Evolutionary conservation across 2,888 invertebrate species (phyloP).

Genomic region (Enchytraeus crypticus): DNA sequence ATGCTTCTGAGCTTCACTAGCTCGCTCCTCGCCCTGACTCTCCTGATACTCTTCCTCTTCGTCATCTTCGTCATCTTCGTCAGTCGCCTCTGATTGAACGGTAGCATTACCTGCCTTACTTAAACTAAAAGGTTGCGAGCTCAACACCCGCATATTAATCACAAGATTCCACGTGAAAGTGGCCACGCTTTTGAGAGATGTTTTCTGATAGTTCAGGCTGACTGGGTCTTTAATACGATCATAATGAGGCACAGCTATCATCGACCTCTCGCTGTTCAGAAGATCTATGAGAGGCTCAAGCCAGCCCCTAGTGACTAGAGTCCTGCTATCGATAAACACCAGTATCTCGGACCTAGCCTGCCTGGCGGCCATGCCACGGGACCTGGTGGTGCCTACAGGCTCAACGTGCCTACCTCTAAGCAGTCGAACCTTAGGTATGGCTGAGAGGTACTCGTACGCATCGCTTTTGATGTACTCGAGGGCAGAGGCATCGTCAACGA

Average conservation of each 20-base stretch:
- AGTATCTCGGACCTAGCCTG: constrained; percentile 16
- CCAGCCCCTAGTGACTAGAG: constrained; percentile 24
- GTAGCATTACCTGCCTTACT: too few species aligned
- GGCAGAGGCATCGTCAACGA: constrained; percentile 28
- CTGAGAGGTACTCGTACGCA: constrained; percentile 11
- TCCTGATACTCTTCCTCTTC: too few species aligned
- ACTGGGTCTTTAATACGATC: constrained; percentile 26
- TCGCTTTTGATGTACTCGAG: constrained; percentile 24
- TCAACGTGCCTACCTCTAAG: constrained; percentile 8
- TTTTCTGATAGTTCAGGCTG: constrained; percentile 19
- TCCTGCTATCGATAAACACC: constrained; percentile 24
- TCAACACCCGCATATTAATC: constrained; percentile 10
- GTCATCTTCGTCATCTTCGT: too few species aligned
- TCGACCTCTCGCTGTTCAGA: constrained; percentile 11
- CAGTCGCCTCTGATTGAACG: neutral
- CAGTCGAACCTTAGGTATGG: constrained; percentile 14
- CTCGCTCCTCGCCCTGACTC: constrained; percentile 7
- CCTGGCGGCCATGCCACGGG: constrained; percentile 18
- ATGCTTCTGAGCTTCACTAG: neutral
- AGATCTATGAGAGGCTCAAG: constrained; percentile 23
- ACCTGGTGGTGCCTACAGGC: constrained; percentile 10
- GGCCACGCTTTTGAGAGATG: constrained; percentile 9
- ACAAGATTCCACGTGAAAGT: constrained; percentile 23
- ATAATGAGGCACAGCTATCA: constrained; percentile 26
- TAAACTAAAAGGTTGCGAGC: constrained; percentile 1